Evolutionary conservation across 2,797 vertebrate species (phyloP).

Genomic region (Phalanger gymnotis): DNA sequence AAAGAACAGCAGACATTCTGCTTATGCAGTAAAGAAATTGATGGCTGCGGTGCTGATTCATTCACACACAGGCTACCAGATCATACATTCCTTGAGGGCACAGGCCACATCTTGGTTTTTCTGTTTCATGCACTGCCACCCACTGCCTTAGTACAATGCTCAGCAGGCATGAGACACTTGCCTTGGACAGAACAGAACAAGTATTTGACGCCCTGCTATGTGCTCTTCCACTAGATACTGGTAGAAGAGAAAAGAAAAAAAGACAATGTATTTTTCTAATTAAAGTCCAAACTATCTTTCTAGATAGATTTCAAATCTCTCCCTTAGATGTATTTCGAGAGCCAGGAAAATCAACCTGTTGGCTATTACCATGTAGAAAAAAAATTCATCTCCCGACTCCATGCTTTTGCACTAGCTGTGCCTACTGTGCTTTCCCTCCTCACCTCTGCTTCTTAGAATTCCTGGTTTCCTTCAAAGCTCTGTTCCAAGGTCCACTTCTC

Average conservation of each 20-base stretch:
- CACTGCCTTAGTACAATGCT: background rate
- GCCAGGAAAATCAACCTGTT: background rate
- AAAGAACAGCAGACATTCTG: background rate
- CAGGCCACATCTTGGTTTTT: background rate
- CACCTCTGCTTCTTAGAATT: background rate
- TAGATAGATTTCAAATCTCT: background rate
- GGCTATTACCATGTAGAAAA: background rate
- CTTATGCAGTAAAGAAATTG: background rate
- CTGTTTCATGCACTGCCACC: background rate
- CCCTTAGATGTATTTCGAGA: background rate
- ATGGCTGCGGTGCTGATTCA: background rate
- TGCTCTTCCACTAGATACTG: background rate
- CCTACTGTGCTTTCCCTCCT: background rate
- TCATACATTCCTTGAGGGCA: background rate
- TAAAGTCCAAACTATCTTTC: background rate
- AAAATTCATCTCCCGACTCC: background rate
- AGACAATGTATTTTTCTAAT: background rate
- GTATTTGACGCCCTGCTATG: background rate
- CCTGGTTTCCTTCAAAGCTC: background rate
- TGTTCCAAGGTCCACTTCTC: background rate
- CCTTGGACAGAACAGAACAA: background rate
- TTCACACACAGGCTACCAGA: background rate
- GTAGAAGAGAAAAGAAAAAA: background rate
- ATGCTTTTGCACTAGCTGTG: background rate
- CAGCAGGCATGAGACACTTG: background rate